A percentile compares a stretch with the other conserved stretches of the same genome.
Conservation (phyloP, 2,888 invertebrate genomes). For the Gymnosoma rotundatum region DNA sequence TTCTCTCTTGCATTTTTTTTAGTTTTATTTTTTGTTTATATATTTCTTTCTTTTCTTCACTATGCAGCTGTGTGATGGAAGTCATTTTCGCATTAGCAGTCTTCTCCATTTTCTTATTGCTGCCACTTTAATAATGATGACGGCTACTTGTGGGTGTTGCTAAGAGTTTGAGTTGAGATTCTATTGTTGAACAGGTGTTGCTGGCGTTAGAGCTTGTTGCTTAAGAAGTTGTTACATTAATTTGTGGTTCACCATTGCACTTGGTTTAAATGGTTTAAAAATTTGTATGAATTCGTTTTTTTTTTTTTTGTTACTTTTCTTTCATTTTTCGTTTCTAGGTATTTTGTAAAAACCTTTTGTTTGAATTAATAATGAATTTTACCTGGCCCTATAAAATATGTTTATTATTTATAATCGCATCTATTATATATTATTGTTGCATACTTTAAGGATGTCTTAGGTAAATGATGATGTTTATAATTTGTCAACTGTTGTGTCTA, state of each 20-base stretch:
- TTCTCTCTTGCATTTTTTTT: conserved; percentile 6
- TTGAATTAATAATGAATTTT: conserved; percentile 44
- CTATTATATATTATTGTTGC: conserved; percentile 23
- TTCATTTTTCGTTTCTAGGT: neutral
- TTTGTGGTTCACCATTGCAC: conserved; percentile 61
- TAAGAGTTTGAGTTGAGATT: conserved; percentile 43
- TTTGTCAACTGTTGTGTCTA: conserved; percentile 14
- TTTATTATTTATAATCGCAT: neutral
- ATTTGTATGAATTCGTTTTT: neutral
- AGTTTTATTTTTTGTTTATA: neutral
- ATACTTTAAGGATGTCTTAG: conserved; percentile 37
- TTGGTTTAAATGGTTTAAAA: conserved; percentile 28
- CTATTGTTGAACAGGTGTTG: conserved; percentile 57
- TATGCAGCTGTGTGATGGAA: conserved; percentile 67
- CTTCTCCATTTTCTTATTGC: conserved; percentile 64
- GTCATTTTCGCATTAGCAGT: conserved; percentile 72
- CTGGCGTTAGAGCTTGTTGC: conserved; percentile 48
- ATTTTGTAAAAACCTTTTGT: neutral
- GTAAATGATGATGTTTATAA: conserved; percentile 23
- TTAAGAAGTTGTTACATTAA: conserved; percentile 67
- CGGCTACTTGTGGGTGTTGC: conserved; percentile 54
- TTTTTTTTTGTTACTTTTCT: conserved; percentile 2
- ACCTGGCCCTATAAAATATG: neutral
- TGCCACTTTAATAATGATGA: conserved; percentile 68
- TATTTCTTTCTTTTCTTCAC: neutral